Evolutionary conservation across 2,888 invertebrate genomes (phyloP).

Genomic region (Leucophenga maculata): DNA sequence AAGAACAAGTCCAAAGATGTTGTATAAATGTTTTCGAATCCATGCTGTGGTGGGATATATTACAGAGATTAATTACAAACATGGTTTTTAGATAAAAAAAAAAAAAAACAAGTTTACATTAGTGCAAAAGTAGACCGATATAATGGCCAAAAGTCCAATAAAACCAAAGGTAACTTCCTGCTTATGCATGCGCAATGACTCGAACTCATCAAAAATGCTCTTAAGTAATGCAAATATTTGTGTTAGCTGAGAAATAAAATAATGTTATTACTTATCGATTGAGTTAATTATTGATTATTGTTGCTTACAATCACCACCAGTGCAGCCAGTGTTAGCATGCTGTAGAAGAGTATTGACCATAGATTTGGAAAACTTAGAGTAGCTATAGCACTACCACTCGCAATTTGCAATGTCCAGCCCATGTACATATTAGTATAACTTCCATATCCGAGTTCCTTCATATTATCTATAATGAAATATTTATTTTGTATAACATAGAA

Average conservation of each 20-base stretch:
- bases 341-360: slow-evolving; percentile 84
- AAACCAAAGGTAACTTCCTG: slow-evolving; percentile 48
- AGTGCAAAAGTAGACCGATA: slow-evolving; percentile 58
- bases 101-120: slow-evolving; percentile 56
- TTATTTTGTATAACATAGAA: background rate
- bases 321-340: slow-evolving; percentile 83
- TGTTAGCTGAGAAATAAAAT: slow-evolving; percentile 46
- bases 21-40: slow-evolving; percentile 45
- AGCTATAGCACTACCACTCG: slow-evolving; percentile 56
- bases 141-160: slow-evolving; percentile 43
- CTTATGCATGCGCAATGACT: slow-evolving; percentile 52
- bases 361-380: slow-evolving; percentile 75
- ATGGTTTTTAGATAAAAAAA: background rate
- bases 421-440: slow-evolving; percentile 32
- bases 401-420: slow-evolving; percentile 47
- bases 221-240: slow-evolving; percentile 61
- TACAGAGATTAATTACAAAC: background rate
- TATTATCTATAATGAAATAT: slow-evolving; percentile 27
- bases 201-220: slow-evolving; percentile 67
- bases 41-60: slow-evolving; percentile 52
- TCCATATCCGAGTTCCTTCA: slow-evolving; percentile 29
- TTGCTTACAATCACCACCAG: slow-evolving; percentile 81
- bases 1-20: slow-evolving; percentile 48
- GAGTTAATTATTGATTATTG: background rate
- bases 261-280: background rate